These are phyloP conservation scores for Clarias platycephalus DNA, from an alignment of 2,797 vertebrate species.

Conservation along the genomic window DNA sequence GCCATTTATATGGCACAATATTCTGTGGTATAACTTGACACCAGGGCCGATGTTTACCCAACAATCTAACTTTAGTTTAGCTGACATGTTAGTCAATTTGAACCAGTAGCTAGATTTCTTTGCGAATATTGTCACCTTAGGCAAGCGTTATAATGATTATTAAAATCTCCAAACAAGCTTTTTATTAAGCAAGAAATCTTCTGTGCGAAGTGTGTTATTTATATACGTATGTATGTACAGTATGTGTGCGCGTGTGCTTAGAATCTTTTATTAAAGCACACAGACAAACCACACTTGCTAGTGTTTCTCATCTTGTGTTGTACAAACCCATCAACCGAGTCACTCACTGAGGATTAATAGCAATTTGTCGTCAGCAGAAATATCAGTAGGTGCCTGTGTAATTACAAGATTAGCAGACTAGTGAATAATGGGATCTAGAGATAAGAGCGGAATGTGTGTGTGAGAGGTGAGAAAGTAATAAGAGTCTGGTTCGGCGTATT, in stretches of 20 bases:
- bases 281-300: not conserved
- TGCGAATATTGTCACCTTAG: not conserved
- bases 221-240: too few relatives aligned
- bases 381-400: conserved; percentile 65
- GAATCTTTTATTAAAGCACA: not conserved
- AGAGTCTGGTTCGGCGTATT: not conserved
- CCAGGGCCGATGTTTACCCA: not conserved
- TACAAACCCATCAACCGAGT: conserved; percentile 9
- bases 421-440: conserved; percentile 66
- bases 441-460: conserved; percentile 56
- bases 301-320: not conserved
- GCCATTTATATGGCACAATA: too few relatives aligned
- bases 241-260: not conserved
- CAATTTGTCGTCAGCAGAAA: conserved; percentile 67
- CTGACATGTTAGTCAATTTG: not conserved
- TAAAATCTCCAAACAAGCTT: not conserved
- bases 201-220: too few relatives aligned
- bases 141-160: not conserved
- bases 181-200: not conserved
- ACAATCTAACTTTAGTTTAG: not conserved
- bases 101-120: not conserved
- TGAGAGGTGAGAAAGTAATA: conserved; percentile 41
- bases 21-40: not conserved
- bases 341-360: conserved; percentile 63
- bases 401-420: conserved; percentile 70